Conservation (phyloP, 2,888 invertebrate genomes). For the Beris morrisii region DNA sequence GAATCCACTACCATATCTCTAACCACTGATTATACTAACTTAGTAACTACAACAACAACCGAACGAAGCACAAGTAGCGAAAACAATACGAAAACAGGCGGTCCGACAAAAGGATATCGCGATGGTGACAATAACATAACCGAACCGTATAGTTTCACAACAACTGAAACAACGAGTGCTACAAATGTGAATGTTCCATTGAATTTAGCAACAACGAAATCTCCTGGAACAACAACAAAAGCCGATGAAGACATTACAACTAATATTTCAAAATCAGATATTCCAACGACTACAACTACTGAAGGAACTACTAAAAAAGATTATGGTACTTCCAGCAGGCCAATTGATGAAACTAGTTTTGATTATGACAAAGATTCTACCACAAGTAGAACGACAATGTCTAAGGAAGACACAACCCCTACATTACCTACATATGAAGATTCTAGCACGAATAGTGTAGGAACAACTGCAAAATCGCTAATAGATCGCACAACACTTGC, state of each 20-base stretch:
- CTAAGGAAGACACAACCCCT: too few relatives aligned
- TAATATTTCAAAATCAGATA: neutral
- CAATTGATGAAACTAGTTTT: neutral
- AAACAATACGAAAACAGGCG: conserved; percentile 4
- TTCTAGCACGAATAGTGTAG: neutral
- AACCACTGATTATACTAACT: conserved; percentile 41
- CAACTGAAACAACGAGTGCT: conserved; percentile 34
- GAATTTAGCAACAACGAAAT: conserved; percentile 32
- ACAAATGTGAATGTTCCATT: conserved; percentile 27
- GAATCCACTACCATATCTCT: conserved; percentile 48
- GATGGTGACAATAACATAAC: conserved; percentile 56
- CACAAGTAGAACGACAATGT: conserved; percentile 40
- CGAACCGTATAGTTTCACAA: conserved; percentile 41
- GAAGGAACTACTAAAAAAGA: conserved; percentile 22
- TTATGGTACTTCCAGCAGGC: neutral
- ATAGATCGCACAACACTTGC: conserved; percentile 47
- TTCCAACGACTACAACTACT: conserved; percentile 26
- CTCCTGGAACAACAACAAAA: conserved; percentile 11
- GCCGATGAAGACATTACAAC: conserved; percentile 11
- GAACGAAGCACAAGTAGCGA: conserved; percentile 7
- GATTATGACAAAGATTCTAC: conserved; percentile 43
- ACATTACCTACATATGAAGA: conserved; percentile 20
- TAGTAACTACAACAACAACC: conserved; percentile 41
- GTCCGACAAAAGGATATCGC: conserved; percentile 49
- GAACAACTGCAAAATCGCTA: neutral